Conservation (phyloP, 2,888 invertebrate species). For the Mayetiola destructor region DNA sequence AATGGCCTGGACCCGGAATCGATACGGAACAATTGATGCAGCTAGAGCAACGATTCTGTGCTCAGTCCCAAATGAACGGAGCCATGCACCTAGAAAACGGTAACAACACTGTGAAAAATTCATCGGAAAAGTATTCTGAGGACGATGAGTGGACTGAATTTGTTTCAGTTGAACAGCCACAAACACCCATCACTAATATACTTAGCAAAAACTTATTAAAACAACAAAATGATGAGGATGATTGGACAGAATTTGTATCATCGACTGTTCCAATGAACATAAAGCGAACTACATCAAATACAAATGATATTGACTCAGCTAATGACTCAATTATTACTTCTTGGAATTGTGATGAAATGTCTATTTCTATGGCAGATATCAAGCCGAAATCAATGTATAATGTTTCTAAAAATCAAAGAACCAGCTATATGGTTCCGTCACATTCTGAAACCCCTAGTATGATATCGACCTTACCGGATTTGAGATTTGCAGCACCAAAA, state of each 20-base stretch:
- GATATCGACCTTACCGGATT: slow-evolving; percentile 40
- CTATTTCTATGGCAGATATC: neutral
- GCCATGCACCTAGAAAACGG: neutral
- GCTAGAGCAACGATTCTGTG: slow-evolving; percentile 31
- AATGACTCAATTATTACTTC: slow-evolving; percentile 16
- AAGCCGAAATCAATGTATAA: no score
- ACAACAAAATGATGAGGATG: slow-evolving; percentile 31
- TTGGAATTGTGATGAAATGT: no score
- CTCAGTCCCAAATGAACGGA: neutral
- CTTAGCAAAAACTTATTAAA: slow-evolving; percentile 11
- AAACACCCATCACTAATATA: slow-evolving; percentile 15
- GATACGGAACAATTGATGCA: slow-evolving; percentile 33
- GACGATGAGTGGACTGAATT: slow-evolving; percentile 45
- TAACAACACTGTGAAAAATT: neutral
- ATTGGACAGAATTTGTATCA: slow-evolving; percentile 44
- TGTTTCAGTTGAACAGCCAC: slow-evolving; percentile 31
- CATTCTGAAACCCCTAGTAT: slow-evolving; percentile 29
- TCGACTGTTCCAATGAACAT: slow-evolving; percentile 27
- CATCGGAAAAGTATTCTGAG: no score
- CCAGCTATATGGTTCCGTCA: neutral
- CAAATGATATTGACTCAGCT: slow-evolving; percentile 14
- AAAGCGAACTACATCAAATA: slow-evolving; percentile 12
- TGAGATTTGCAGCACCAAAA: slow-evolving; percentile 40
- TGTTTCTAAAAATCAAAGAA: neutral
- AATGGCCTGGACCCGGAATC: slow-evolving; percentile 41